Evolutionary conservation across 2,113 vertebrate species (phyloP).

Genomic region (Hippopotamus amphibius): DNA sequence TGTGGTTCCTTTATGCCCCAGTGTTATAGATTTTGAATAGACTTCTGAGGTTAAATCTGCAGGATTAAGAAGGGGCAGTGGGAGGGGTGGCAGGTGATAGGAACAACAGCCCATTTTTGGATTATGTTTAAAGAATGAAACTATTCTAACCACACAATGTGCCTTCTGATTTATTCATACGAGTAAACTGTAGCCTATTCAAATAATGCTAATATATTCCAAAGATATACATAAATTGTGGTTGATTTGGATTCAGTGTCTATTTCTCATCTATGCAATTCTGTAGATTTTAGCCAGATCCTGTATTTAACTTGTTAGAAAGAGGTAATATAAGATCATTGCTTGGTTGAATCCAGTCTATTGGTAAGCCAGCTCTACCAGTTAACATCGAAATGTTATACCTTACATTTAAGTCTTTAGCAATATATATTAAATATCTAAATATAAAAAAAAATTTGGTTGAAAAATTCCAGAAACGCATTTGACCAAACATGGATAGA

Average conservation of each 20-base stretch:
- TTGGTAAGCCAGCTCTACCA: constrained; percentile 39
- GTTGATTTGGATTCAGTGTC: constrained; percentile 67
- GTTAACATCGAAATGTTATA: not conserved
- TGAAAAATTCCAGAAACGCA: constrained; percentile 54
- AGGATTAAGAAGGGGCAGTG: not conserved
- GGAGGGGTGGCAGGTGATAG: not conserved
- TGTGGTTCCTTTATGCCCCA: not conserved
- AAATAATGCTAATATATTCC: constrained; percentile 61
- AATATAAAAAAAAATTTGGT: constrained; percentile 10
- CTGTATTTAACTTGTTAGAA: constrained; percentile 58
- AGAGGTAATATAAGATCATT: not conserved
- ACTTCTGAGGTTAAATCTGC: not conserved
- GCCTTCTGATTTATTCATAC: constrained; percentile 61
- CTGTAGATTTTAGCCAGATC: constrained; percentile 9
- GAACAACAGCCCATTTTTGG: constrained; percentile 42
- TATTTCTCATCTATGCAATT: constrained; percentile 29
- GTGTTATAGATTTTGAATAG: not conserved
- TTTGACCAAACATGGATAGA: not conserved
- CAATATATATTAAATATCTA: not conserved
- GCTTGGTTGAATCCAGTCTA: not conserved
- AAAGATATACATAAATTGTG: constrained; percentile 12
- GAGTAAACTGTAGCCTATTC: constrained; percentile 3
- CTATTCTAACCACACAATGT: constrained; percentile 43
- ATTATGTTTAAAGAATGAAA: constrained; percentile 53
- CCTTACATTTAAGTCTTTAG: not conserved